Evolutionary conservation across 2,888 invertebrate genomes (phyloP).

Genomic region (Gibbula magus): DNA sequence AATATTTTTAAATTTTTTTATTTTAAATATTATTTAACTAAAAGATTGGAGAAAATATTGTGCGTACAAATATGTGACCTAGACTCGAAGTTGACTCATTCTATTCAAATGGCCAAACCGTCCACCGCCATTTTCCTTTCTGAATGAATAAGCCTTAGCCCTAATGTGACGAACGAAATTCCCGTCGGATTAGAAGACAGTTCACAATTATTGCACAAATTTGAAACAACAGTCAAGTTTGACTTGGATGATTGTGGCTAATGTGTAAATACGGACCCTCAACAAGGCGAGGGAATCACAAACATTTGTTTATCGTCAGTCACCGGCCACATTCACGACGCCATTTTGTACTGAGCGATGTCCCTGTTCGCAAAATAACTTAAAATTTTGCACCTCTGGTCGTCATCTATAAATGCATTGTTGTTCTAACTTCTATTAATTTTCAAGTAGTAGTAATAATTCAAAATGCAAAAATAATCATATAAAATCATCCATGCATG

Average conservation of each 20-base stretch:
- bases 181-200: constrained; percentile 6
- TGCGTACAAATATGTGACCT: not conserved
- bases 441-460: not conserved
- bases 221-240: constrained; percentile 23
- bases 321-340: not conserved
- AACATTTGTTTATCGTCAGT: constrained; percentile 10
- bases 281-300: not conserved
- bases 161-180: constrained; percentile 22
- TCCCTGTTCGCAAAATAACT: not conserved
- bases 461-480: constrained; percentile 11
- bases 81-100: not conserved
- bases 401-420: not conserved
- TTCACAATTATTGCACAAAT: constrained; percentile 13
- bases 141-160: not conserved
- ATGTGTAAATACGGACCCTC: constrained; percentile 10
- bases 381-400: not conserved
- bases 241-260: constrained; percentile 17
- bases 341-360: constrained; percentile 12
- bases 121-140: constrained; percentile 10
- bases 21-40: no score
- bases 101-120: not conserved
- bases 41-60: no score
- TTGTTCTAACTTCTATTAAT: not conserved
- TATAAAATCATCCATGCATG: not conserved
- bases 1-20: no score